Percentiles rank a stretch among this genome's conserved stretches.
Evolutionary conservation across 2,113 vertebrate genomes (phyloP).

Genomic region (Anseranas semipalmata): DNA sequence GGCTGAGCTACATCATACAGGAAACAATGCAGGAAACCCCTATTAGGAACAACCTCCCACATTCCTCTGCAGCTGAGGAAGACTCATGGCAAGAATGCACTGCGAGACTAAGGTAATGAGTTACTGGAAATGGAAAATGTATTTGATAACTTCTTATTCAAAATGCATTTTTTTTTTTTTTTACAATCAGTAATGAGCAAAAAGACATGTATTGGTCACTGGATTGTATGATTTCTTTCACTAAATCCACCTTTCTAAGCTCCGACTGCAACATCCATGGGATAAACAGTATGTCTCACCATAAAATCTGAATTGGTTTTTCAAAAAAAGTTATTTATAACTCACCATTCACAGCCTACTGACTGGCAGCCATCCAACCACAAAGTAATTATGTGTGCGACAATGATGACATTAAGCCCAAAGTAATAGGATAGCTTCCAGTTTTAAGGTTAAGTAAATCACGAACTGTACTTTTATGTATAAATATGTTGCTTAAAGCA

Average conservation of each 20-base stretch:
- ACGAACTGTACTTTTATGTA: neutral
- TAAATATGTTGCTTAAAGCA: neutral
- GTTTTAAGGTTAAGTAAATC: conserved; percentile 37
- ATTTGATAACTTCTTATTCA: neutral
- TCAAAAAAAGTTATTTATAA: neutral
- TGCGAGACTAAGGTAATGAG: neutral
- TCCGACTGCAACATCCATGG: neutral
- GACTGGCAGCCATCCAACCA: conserved; percentile 15
- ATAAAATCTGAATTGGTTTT: neutral
- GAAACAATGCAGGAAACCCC: neutral
- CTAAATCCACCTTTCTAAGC: neutral
- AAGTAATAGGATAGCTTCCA: neutral
- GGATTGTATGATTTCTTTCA: neutral
- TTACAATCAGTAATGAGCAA: neutral
- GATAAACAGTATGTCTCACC: neutral
- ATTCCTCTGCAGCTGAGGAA: neutral
- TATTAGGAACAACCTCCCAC: neutral
- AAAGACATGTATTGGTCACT: neutral
- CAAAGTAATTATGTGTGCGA: neutral
- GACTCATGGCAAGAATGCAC: neutral
- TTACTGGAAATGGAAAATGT: neutral
- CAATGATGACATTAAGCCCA: neutral
- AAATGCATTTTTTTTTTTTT: neutral
- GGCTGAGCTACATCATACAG: neutral
- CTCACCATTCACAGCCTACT: neutral